Evolutionary conservation across 2,797 vertebrate species (phyloP), one percentile per base, ranked within the genome.

Genomic region (Pteropus rufus): DNA sequence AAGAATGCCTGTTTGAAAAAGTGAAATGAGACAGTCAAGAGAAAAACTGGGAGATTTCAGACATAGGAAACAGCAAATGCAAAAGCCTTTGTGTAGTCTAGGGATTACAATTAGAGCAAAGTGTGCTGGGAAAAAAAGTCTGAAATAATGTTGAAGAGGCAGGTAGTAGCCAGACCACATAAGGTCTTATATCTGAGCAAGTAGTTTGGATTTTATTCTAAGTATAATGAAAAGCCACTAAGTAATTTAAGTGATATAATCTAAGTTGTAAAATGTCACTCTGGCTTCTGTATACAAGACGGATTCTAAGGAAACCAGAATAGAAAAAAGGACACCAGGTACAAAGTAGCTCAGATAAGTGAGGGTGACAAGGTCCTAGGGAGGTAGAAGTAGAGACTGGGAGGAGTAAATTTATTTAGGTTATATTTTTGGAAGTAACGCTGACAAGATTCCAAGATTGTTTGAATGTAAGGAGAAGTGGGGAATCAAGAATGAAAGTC

Each of bases 251-350:
- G 39, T 52, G 70, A n/a, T 58, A 84, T 56, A 14, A 92, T 62
- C 12, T 56, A n/a, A 46, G 8, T 90, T 93, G 83, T 19, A 94
- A 93, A 93, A 64, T 64, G 41, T 81, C 76, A 91, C 24, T 90
- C 26, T 52, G 44, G 60, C 18, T 73, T 64, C 62, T 77, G 65
- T 80, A 69, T 58, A 81, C 39, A 89, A 84, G 84, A 70, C 39
- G 26, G 15, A 83, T 87, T 84, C 58, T 49, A 69, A 73, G 72
- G 44, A 67, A 26, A 69, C 29, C 12, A 88, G 41, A 95, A 77
- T 0, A 69, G 76, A 92, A 73, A 26, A 21, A 90, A 88, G 34
- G 31, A 95, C 16, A 80, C 2, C 11, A 81, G n/a, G 41, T 39
- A 46, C 49, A 24, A 95, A 93, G n/a, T 36, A 46, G 7, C 23